phyloP scores from a whole-genome alignment of 2,113 vertebrate genomes.

The Coracopsis vasa region DNA sequence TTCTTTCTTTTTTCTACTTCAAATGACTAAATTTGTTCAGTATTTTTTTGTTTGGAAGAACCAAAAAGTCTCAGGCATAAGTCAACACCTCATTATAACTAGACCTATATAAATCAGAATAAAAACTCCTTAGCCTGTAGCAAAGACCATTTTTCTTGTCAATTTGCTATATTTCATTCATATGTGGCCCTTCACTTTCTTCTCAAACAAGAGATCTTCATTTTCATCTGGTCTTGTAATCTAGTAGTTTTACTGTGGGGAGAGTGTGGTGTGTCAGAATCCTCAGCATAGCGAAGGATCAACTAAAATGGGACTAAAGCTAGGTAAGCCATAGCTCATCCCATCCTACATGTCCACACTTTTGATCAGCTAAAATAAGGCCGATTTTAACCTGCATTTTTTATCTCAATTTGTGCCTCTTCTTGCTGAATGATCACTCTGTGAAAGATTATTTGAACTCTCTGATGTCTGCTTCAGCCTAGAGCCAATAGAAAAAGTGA shows the following conservation, averaged over 20 bases:
- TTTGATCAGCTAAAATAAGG: neutral
- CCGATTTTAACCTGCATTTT: neutral
- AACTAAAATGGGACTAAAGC: neutral
- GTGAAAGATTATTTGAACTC: neutral
- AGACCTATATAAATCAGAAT: neutral
- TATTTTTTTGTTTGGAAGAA: neutral
- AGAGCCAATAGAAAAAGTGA: neutral
- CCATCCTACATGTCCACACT: fast-evolving
- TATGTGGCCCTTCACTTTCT: neutral
- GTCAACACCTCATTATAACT: neutral
- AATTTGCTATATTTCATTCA: neutral
- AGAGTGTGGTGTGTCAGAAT: neutral
- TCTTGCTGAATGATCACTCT: neutral
- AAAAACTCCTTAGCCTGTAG: neutral
- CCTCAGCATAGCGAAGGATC: neutral
- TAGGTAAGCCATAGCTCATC: neutral
- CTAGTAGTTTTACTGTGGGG: neutral
- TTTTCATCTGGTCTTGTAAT: neutral
- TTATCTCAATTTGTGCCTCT: neutral
- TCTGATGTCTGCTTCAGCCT: neutral
- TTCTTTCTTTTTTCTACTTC: neutral
- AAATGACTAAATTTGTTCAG: neutral
- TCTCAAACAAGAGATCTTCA: neutral
- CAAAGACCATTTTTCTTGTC: neutral
- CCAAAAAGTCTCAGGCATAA: neutral